A percentile compares a stretch with the other conserved stretches of the same genome.
phyloP scores from a whole-genome alignment of 2,113 vertebrate genomes.

The Sinocyclocheilus anophthalmus region DNA sequence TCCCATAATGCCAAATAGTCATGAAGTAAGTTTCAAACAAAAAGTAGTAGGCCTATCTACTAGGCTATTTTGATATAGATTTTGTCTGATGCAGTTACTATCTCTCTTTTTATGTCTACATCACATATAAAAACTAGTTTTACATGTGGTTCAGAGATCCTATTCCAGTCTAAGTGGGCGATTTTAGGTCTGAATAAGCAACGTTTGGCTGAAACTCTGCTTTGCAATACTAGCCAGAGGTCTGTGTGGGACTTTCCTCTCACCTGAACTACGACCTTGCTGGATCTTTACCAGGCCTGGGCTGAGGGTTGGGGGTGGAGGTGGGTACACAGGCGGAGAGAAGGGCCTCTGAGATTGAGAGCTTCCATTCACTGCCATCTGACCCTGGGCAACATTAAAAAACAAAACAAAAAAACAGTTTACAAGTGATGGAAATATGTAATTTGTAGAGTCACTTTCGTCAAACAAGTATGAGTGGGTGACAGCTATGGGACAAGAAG shows the following conservation, averaged over 20 bases:
- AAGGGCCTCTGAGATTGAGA: conserved; percentile 85
- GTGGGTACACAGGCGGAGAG: conserved; percentile 86
- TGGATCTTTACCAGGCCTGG: conserved; percentile 79
- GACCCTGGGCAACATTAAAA: conserved; percentile 78
- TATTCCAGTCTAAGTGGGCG: neutral
- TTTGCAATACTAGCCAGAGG: neutral
- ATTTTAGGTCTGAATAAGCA: neutral
- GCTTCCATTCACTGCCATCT: conserved; percentile 90
- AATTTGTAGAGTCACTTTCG: conserved; percentile 10
- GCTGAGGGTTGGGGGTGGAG: conserved; percentile 83
- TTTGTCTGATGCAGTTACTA: neutral
- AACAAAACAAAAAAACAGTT: conserved; percentile 34
- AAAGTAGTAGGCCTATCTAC: neutral
- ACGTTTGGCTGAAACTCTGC: neutral
- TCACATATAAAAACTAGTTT: neutral
- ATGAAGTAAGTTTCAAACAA: neutral
- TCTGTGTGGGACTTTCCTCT: conserved; percentile 55
- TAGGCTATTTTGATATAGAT: neutral
- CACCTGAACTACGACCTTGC: conserved; percentile 87
- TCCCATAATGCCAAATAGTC: neutral
- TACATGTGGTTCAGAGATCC: neutral
- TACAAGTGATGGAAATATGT: conserved; percentile 38
- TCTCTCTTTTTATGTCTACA: neutral
- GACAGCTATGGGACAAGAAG: neutral
- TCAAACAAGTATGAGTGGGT: conserved; percentile 7